These are phyloP conservation scores for Desmodus rotundus DNA, from an alignment of 2,113 vertebrate genomes.

Conservation along the genomic window DNA sequence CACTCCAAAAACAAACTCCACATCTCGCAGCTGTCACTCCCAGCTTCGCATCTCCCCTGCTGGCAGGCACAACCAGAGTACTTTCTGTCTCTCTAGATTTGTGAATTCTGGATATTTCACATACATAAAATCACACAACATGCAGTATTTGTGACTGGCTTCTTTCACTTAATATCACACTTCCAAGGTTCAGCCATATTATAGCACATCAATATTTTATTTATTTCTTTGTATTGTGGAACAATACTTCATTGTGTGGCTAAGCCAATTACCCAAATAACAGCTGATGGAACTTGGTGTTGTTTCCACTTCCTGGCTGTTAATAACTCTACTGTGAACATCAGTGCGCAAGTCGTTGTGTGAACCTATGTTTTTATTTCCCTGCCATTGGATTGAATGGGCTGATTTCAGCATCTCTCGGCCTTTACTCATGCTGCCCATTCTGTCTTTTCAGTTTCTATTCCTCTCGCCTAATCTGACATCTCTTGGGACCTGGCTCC, in stretches of 20 bases:
- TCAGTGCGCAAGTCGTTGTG: not conserved
- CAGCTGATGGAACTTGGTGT: not conserved
- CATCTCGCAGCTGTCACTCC: not conserved
- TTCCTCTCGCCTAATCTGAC: not conserved
- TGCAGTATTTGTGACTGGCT: not conserved
- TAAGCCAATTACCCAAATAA: not conserved
- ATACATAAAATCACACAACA: not conserved
- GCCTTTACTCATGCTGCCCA: not conserved
- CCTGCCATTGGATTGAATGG: not conserved
- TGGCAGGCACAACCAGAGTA: no score
- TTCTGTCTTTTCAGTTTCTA: not conserved
- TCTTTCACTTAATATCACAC: not conserved
- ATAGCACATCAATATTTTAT: not conserved
- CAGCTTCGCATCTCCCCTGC: no score
- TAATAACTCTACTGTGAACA: not conserved
- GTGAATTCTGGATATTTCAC: not conserved
- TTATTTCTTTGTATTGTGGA: not conserved
- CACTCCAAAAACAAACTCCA: not conserved
- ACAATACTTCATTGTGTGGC: not conserved
- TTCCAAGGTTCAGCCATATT: not conserved
- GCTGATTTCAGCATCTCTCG: not conserved
- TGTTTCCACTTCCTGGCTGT: not conserved
- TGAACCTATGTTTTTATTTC: not conserved
- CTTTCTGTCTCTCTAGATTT: not conserved
- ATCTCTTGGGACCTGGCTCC: not conserved